These are phyloP conservation scores for Actias luna DNA, from an alignment of 2,888 invertebrate species.

Conservation along the genomic window DNA sequence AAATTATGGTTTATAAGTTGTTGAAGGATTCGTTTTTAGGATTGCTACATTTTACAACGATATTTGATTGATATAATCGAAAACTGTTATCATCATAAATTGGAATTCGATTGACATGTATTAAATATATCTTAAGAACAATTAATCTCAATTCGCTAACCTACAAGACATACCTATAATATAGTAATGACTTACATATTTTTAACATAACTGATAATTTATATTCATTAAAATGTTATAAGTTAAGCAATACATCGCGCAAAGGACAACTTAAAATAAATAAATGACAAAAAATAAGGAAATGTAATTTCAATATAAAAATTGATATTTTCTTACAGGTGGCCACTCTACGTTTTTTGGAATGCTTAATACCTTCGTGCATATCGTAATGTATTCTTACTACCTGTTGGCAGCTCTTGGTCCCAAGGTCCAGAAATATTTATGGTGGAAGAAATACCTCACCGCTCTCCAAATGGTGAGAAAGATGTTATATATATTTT, in stretches of 20 bases:
- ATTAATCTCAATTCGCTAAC: background rate
- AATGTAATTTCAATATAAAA: background rate
- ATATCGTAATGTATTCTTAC: conserved; percentile 97
- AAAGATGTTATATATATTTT: background rate
- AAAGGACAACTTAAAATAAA: background rate
- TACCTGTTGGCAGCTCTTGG: conserved; percentile 95
- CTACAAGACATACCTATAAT: background rate
- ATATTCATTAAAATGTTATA: background rate
- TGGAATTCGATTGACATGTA: background rate
- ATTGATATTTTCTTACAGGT: conserved; percentile 69
- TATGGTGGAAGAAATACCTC: conserved; percentile 98
- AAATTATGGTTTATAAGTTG: background rate
- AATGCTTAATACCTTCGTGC: conserved; percentile 95
- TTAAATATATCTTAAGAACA: background rate
- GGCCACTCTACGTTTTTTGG: conserved; percentile 98
- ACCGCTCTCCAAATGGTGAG: conserved; percentile 93
- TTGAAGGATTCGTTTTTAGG: background rate
- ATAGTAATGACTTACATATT: background rate
- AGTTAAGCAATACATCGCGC: background rate
- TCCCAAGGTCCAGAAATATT: conserved; percentile 91
- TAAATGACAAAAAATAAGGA: background rate
- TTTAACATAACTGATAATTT: background rate
- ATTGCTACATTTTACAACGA: background rate
- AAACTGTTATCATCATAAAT: background rate
- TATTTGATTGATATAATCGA: background rate